Percentiles rank a stretch among this genome's conserved stretches.
Evolutionary conservation across 1,140 invertebrate species (phyloP).

Genomic region (Drosophila mojavensis): DNA sequence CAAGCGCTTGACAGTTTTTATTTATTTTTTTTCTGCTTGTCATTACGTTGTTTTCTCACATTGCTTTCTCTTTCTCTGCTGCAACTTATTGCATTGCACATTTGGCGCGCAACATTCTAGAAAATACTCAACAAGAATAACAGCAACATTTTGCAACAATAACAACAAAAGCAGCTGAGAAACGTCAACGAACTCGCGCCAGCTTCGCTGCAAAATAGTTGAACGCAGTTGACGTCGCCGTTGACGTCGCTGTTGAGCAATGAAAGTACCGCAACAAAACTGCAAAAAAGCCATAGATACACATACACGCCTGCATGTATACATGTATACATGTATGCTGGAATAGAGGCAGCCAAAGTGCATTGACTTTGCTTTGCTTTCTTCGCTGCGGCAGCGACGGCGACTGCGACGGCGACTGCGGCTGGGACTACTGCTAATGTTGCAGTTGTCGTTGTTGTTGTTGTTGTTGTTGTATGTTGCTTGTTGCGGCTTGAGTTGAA

Average conservation of each 20-base stretch:
- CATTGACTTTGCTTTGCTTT: slow-evolving; percentile 71
- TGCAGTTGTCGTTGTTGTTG: slow-evolving; percentile 31
- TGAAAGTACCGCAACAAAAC: slow-evolving; percentile 79
- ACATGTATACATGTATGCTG: not conserved
- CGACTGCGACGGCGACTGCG: not conserved
- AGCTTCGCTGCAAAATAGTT: slow-evolving; percentile 54
- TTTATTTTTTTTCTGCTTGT: too few species aligned
- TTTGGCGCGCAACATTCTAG: slow-evolving; percentile 65
- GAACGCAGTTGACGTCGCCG: slow-evolving; percentile 49
- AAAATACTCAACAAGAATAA: slow-evolving; percentile 33
- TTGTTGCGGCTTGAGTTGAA: slow-evolving; percentile 54
- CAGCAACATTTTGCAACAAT: slow-evolving; percentile 17
- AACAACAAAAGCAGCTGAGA: not conserved
- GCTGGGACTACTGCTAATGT: not conserved
- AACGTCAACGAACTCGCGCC: slow-evolving; percentile 68
- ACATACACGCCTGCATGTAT: slow-evolving; percentile 8
- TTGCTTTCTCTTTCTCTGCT: slow-evolving; percentile 75
- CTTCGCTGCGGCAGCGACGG: slow-evolving; percentile 29
- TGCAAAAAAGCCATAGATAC: slow-evolving; percentile 38
- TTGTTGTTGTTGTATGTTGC: slow-evolving; percentile 38
- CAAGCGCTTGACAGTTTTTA: too few species aligned
- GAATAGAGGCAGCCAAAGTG: slow-evolving; percentile 66
- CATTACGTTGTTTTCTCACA: slow-evolving; percentile 13
- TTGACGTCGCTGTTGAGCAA: slow-evolving; percentile 67
- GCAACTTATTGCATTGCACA: slow-evolving; percentile 39